Evolutionary conservation across 2,797 vertebrate species (phyloP).

Genomic region (Poeciliopsis infans): DNA sequence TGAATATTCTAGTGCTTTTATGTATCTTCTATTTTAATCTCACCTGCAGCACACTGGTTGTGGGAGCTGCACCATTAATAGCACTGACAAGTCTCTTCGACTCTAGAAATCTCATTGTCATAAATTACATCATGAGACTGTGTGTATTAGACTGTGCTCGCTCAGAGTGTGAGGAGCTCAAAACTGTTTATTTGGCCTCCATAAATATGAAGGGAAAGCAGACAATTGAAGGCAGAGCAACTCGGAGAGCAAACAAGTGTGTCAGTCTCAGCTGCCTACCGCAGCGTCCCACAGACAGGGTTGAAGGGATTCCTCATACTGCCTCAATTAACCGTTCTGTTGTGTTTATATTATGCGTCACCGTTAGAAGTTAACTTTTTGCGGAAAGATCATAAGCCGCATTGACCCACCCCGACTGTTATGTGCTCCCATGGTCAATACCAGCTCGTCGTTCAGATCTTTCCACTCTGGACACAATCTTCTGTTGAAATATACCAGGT

Average conservation of each 20-base stretch:
- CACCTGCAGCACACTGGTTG: constrained; percentile 43
- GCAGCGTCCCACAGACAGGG: constrained; percentile 61
- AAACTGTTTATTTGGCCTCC: constrained; percentile 68
- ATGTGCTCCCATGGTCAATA: constrained; percentile 43
- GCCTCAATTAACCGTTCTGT: constrained; percentile 75
- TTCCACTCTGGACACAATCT: constrained; percentile 36
- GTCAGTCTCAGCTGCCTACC: constrained; percentile 58
- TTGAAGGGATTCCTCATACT: constrained; percentile 75
- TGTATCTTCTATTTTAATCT: constrained; percentile 45
- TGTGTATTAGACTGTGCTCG: constrained; percentile 37
- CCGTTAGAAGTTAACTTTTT: constrained; percentile 66
- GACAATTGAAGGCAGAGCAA: constrained; percentile 44
- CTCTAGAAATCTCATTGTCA: constrained; percentile 57
- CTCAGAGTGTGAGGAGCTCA: constrained; percentile 49
- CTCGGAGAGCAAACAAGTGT: constrained; percentile 11
- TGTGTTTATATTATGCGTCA: constrained; percentile 76
- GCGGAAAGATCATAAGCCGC: constrained; percentile 42
- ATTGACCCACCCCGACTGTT: constrained; percentile 39
- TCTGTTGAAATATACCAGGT: constrained; percentile 53
- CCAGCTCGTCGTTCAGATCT: constrained; percentile 48
- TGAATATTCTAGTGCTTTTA: constrained; percentile 26
- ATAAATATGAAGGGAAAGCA: constrained; percentile 41
- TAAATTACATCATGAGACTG: constrained; percentile 57
- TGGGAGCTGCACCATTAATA: constrained; percentile 47
- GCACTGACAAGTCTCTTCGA: constrained; percentile 45